phyloP scores from a whole-genome alignment of 2,888 invertebrate genomes.

The Nycteola revayana region DNA sequence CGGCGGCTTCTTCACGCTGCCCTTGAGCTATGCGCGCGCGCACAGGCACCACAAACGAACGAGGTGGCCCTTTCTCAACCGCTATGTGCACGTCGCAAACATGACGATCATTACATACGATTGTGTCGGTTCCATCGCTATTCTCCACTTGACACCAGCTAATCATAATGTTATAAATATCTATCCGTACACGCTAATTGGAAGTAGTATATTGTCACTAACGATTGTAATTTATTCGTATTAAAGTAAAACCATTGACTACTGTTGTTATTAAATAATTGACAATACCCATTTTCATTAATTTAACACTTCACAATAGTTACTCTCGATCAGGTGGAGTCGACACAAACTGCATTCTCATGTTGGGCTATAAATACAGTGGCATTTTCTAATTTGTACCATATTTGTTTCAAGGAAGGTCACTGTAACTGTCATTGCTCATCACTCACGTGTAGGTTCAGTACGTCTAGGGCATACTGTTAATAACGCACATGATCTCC shows the following conservation, averaged over 20 bases:
- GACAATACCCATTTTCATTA: too few species aligned
- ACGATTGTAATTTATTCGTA: too few species aligned
- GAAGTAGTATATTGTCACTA: too few species aligned
- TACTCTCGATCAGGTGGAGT: slow-evolving; percentile 40
- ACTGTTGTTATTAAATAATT: too few species aligned
- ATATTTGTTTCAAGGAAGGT: slow-evolving; percentile 20
- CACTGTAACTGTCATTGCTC: slow-evolving; percentile 43
- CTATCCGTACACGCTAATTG: too few species aligned
- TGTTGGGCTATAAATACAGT: slow-evolving; percentile 31
- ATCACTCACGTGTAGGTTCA: slow-evolving; percentile 51
- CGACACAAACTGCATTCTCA: slow-evolving; percentile 34
- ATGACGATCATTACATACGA: slow-evolving; percentile 25
- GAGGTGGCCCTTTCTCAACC: slow-evolving; percentile 83
- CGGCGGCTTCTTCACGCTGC: slow-evolving; percentile 86
- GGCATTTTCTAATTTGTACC: slow-evolving; percentile 27
- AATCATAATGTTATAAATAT: too few species aligned
- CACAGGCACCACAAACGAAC: slow-evolving; percentile 90
- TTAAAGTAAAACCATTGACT: too few species aligned
- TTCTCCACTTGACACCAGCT: background rate
- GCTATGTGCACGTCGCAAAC: slow-evolving; percentile 64
- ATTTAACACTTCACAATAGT: too few species aligned
- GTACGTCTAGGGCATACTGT: slow-evolving; percentile 53
- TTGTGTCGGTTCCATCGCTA: slow-evolving; percentile 31
- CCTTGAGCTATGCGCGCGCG: slow-evolving; percentile 90
- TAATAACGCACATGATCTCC: slow-evolving; percentile 10